Base-by-base conservation (phyloP, 2,888 invertebrate genomes). In the Nasonia oneida region DNA sequence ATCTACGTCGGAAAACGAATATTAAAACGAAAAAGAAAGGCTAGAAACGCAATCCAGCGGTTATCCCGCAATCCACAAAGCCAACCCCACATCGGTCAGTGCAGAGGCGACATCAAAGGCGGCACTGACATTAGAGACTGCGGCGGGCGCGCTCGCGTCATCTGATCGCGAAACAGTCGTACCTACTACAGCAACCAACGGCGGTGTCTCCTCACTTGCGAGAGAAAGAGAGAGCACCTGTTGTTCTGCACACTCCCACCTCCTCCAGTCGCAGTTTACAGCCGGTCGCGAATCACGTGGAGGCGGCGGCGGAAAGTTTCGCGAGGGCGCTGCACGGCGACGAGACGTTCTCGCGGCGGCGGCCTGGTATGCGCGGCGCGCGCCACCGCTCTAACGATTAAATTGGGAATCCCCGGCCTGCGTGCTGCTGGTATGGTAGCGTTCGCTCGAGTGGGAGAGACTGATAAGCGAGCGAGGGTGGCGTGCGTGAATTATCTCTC, bases 231-330 rank as follows among this genome's bases (percentile, higher is more conserved):
- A 18, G 29, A 37, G 64, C 78, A 78, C 78, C 78, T 78, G 78
- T 78, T 78, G 78, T 78, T 78, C 74, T 64, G 50, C 61, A 67
- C 39, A 67, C 75, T 76, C 53, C 67, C 53, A 67, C 67, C 82
- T 61, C 64, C 64, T 37, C 39, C 23, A n/a, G 29, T 64, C 10
- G 12, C 70, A 71, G 39, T 74, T 81, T n/a, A 64, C 81, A 47
- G 53, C 74, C 47, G 64, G 74, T 29, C 64, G 42, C 73, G 81
- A 81, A 81, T 81, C 81, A 61, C 81, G 73, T 81, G 73, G 80
- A 73, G 29, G 71, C 33, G 42, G 71, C 33, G 42, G 67, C 14
- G 33, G 18, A 53, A 71, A 37, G 71, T 53, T 53, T 80, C 71
- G 53, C 53, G 57, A 73, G 39, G 57, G 64, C 67, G 18, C 50